Evolutionary conservation across 2,113 vertebrate species (phyloP), one percentile per base, ranked within the genome.

Genomic region (Falco punctatus): DNA sequence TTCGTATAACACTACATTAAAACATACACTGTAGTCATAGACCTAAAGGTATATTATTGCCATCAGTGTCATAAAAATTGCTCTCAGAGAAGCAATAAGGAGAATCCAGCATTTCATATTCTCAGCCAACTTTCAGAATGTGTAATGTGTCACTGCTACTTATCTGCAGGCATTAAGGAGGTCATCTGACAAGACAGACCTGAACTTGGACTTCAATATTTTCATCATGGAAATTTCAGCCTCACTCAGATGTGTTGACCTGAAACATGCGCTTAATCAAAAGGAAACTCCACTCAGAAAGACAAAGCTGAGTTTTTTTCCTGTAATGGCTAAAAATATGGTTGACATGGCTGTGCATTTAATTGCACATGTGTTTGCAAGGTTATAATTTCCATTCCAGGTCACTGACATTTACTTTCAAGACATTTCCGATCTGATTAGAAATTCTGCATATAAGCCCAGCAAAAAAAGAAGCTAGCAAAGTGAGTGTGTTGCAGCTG

Each of bases 331-430:
- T 97, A 75, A 92, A 94, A 96, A 80, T 90, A 82, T 6, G 21
- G 44, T 82, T 93, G 81, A 80, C 1, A 2, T 80, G 66, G 59
- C 35, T 79, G 44, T 79, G 78, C 49, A 85, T 92, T 94, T 95
- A 85, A 93, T 90, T 91, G 92, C 58, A 85, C 87, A 88, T 95
- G 81, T 92, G 78, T 91, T 95, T 88, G 74, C 78, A 85, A 91
- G 86, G 84, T 93, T 94, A 88, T 82, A 69, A 70, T 91, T 96
- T 93, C 70, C 70, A 90, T 94, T 96, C 42, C 70, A 94, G 96
- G 91, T 85, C 89, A 92, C 42, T 89, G 73, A 67, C 48, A 79
- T 87, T 93, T 90, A 75, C 66, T 94, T 87, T 82, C 78, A 96
- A 94, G 87, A 77, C 62, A 72, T 23, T 96, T 94, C 27, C 61